Evolutionary conservation across 2,797 vertebrate species (phyloP), one percentile per base, ranked within the genome.

Genomic region (Acomys russatus): DNA sequence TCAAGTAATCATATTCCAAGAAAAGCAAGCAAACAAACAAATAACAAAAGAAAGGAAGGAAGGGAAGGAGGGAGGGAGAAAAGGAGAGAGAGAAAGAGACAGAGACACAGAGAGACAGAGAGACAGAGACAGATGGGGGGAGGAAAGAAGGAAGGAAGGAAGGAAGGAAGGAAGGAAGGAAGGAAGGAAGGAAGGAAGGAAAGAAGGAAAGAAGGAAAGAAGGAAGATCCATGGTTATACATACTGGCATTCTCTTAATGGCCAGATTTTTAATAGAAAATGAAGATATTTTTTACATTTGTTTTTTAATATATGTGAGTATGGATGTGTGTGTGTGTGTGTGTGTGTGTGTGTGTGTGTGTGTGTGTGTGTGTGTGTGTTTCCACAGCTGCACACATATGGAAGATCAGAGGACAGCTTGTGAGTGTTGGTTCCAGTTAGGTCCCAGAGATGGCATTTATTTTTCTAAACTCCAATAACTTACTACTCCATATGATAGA

Each of bases 241-340:
- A 54, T 68, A 51, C 18, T 51, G 78, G 30, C 76, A 87, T 85
- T 63, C 15, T 94, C 30, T 92, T 94, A 92, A 86, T 70, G 54
- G 9, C 22, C 15, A 66, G 38, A 84, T 30, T 70, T 70, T 70
- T 9, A 17, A 33, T 3, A n/a, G 15, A 61, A 61, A 3, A 80
- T 61, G 20, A 80, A 10, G 9, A 64, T 23, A 61, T 25, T 25
- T 11, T 44, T 79, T 61, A 56, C n/a, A 44, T 28, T 83, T 44
- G 38, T 12, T 15, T 82, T 18, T 82, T 63, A 82, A 14, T 56
- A 14, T 59, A 54, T 80, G 9, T 59, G 20, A 28, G 54, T 59
- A 3, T 38, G 22, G 9, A 3, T 15, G 1, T n/a, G 4, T 1
- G 3, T 17, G 22, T 15, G 1, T n/a, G 4, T 1, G 3, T 17